These are phyloP conservation scores for Drosophila truncata DNA, from an alignment of 1,140 invertebrate species.

Conservation along the genomic window DNA sequence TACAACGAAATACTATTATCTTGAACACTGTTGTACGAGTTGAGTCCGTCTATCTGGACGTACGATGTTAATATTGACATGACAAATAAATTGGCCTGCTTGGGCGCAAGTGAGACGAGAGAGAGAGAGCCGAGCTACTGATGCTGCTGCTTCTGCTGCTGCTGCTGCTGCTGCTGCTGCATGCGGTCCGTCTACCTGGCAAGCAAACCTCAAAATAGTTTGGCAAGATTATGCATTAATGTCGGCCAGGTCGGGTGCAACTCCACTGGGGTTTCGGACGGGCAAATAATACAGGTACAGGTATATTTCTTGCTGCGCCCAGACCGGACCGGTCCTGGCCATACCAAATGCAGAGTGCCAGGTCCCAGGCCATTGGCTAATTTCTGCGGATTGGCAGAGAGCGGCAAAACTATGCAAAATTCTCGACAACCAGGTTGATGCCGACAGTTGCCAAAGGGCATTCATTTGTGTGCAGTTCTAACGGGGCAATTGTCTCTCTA, in stretches of 20 bases:
- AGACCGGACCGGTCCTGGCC: background rate
- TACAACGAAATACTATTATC: background rate
- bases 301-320: constrained; percentile 58
- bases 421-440: constrained; percentile 65
- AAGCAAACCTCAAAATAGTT: constrained; percentile 83
- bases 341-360: constrained; percentile 7
- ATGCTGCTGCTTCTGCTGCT: too few relatives aligned
- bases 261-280: constrained; percentile 32
- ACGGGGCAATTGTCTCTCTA: constrained; percentile 62
- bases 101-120: background rate
- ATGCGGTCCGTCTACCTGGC: constrained; percentile 63
- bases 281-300: constrained; percentile 81
- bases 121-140: constrained; percentile 34
- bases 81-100: constrained; percentile 80
- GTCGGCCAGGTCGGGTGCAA: constrained; percentile 47
- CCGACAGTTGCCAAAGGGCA: constrained; percentile 81
- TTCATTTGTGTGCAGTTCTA: constrained; percentile 66
- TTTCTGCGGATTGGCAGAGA: constrained; percentile 49
- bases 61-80: constrained; percentile 79
- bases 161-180: constrained; percentile 30
- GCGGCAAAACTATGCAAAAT: constrained; percentile 69
- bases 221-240: constrained; percentile 84
- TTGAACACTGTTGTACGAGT: background rate
- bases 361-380: constrained; percentile 52
- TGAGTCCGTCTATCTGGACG: constrained; percentile 24